These are phyloP conservation scores for Megathymus violae DNA, from an alignment of 1,140 invertebrate species.

Conservation along the genomic window DNA sequence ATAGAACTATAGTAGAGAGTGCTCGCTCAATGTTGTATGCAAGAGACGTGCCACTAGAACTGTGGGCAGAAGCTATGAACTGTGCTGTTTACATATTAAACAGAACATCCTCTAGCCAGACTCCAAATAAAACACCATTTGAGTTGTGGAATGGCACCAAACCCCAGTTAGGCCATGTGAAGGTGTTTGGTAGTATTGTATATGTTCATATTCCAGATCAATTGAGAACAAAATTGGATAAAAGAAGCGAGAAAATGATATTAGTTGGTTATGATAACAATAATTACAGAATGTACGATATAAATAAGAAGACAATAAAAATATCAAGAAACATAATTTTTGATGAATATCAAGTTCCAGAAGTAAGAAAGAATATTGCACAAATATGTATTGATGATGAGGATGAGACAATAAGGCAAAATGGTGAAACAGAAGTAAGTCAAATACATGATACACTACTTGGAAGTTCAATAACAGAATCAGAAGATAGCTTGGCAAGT, in stretches of 20 bases:
- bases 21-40: slow-evolving; percentile 52
- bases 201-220: slow-evolving; percentile 47
- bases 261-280: slow-evolving; percentile 42
- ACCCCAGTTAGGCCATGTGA: slow-evolving; percentile 37
- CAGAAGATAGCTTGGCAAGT: slow-evolving; percentile 23
- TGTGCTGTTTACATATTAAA: slow-evolving; percentile 68
- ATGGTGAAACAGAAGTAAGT: background rate
- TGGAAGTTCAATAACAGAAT: slow-evolving; percentile 6
- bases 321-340: slow-evolving; percentile 53
- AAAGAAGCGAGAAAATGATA: slow-evolving; percentile 45
- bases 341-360: slow-evolving; percentile 37
- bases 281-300: slow-evolving; percentile 44
- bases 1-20: slow-evolving; percentile 55
- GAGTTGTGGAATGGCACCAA: slow-evolving; percentile 42
- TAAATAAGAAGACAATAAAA: slow-evolving; percentile 40
- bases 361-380: slow-evolving; percentile 35
- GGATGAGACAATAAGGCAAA: background rate
- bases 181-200: slow-evolving; percentile 38
- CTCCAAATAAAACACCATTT: slow-evolving; percentile 29
- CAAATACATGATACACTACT: too few species aligned
- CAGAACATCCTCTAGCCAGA: slow-evolving; percentile 40
- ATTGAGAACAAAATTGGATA: slow-evolving; percentile 41
- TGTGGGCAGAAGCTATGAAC: slow-evolving; percentile 28
- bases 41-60: slow-evolving; percentile 40
- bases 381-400: slow-evolving; percentile 36